These are phyloP conservation scores for Telenomus remus DNA, from an alignment of 1,140 invertebrate genomes.

Conservation along the genomic window DNA sequence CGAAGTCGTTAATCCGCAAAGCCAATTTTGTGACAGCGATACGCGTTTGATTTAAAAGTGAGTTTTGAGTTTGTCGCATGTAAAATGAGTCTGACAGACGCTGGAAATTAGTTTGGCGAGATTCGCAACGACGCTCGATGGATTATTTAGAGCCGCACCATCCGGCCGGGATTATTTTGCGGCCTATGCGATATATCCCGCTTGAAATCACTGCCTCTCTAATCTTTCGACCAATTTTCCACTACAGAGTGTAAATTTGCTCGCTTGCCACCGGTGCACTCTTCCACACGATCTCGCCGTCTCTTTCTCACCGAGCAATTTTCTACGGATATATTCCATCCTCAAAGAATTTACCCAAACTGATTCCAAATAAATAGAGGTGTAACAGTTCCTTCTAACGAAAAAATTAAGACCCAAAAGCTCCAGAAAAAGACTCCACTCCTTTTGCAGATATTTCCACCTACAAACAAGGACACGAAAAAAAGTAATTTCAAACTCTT, in stretches of 20 bases:
- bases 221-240: slow-evolving; percentile 42
- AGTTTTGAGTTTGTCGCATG: slow-evolving; percentile 12
- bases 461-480: too few species aligned
- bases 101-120: slow-evolving; percentile 14
- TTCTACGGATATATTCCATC: slow-evolving; percentile 8
- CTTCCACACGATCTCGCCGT: slow-evolving; percentile 10
- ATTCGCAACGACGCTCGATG: slow-evolving; percentile 7
- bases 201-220: slow-evolving; percentile 28
- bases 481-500: too few species aligned
- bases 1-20: slow-evolving; percentile 16
- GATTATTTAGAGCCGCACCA: slow-evolving; percentile 10
- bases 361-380: slow-evolving; percentile 3
- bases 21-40: slow-evolving; percentile 5
- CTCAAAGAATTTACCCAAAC: slow-evolving; percentile 1
- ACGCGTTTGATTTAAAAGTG: slow-evolving; percentile 2
- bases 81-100: slow-evolving; percentile 7
- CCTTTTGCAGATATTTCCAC: too few species aligned
- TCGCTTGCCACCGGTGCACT: slow-evolving; percentile 13
- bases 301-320: slow-evolving; percentile 1
- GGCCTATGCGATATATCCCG: slow-evolving; percentile 20
- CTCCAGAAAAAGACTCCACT: too few species aligned
- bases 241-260: slow-evolving; percentile 39
- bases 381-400: neutral
- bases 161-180: slow-evolving; percentile 21
- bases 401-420: neutral